These are phyloP conservation scores for Lophius americanus DNA, from an alignment of 2,797 vertebrate genomes.

Conservation along the genomic window DNA sequence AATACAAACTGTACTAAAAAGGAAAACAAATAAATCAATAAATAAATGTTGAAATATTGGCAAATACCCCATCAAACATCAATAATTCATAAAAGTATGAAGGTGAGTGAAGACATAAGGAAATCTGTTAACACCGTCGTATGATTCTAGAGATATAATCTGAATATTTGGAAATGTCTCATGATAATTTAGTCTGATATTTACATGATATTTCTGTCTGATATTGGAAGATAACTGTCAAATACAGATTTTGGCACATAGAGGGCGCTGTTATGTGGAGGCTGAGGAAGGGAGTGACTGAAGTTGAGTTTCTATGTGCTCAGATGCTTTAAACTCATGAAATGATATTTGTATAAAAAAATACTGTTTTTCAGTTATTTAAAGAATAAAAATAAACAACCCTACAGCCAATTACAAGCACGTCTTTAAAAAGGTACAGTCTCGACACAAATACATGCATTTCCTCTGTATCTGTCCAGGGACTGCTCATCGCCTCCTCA, in stretches of 20 bases:
- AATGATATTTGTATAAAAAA: conserved; percentile 77
- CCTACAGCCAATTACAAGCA: conserved; percentile 65
- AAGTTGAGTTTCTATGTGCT: conserved; percentile 62
- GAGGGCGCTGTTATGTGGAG: conserved; percentile 68
- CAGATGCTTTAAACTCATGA: conserved; percentile 76
- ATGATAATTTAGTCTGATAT: conserved; percentile 51
- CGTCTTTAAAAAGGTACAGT: conserved; percentile 67
- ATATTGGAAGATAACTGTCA: conserved; percentile 44
- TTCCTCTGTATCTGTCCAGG: conserved; percentile 47
- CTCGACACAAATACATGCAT: conserved; percentile 81
- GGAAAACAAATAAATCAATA: conserved; percentile 59
- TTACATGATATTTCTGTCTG: conserved; percentile 50
- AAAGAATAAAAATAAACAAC: conserved; percentile 69
- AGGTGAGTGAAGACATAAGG: conserved; percentile 43
- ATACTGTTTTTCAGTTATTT: conserved; percentile 74
- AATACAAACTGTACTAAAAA: conserved; percentile 69
- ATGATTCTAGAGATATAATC: conserved; percentile 56
- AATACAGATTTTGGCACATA: conserved; percentile 65
- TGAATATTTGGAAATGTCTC: conserved; percentile 43
- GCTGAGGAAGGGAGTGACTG: conserved; percentile 41
- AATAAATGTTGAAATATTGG: conserved; percentile 73
- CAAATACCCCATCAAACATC: conserved; percentile 49
- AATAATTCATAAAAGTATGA: conserved; percentile 37
- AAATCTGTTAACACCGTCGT: conserved; percentile 29
- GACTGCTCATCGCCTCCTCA: conserved; percentile 31